Base-by-base conservation (phyloP, 2,113 vertebrate genomes). In the Glaucomys volans region DNA sequence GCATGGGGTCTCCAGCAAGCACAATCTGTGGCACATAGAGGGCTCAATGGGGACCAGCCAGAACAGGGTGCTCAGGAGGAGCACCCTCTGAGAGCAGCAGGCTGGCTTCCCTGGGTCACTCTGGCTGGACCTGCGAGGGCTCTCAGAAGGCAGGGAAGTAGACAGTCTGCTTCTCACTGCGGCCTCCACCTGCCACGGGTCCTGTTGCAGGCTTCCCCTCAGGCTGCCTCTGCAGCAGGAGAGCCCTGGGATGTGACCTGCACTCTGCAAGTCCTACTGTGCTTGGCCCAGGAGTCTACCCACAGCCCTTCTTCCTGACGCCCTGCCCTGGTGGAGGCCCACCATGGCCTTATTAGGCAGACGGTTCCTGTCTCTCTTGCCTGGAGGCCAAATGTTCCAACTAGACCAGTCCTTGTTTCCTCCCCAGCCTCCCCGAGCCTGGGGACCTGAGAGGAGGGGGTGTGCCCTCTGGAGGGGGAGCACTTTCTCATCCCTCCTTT, bases 1-100 rank as follows among this genome's bases (percentile, higher is more conserved):
- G 99, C 98, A 99, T 99, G 40, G 99, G 99, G 97, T 99, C 99
- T 94, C 99, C 99, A 16, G 99, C 99, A 40, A 99, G 98, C 86
- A 99, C 97, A 16, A 99, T 98, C 99, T 99, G 94, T 14, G 84
- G 14, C n/a, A 93, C 35, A 57, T 4, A 28, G 14, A 0, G 52
- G 77, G 18, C 16, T 44, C 10, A 18, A 40, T 71, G 52, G 88
- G 26, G 16, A 2, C 35, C 66, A 35, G 66, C 35, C 35, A 0
- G 28, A 10, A 59, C 4, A 8, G 6, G 13, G n/a, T 5, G 26
- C 20, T 16, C 28, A 57, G 4, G 37, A 26, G 32, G 62, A 71
- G 32, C 30, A 14, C 20, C 28, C 24, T 1, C 3, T 10, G 44
- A n/a, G 22, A 17, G 4, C 22, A 8, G 44, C 40, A 72, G 32